Evolutionary conservation across 1,140 invertebrate genomes (phyloP).

Genomic region (Hormaphis cornu): DNA sequence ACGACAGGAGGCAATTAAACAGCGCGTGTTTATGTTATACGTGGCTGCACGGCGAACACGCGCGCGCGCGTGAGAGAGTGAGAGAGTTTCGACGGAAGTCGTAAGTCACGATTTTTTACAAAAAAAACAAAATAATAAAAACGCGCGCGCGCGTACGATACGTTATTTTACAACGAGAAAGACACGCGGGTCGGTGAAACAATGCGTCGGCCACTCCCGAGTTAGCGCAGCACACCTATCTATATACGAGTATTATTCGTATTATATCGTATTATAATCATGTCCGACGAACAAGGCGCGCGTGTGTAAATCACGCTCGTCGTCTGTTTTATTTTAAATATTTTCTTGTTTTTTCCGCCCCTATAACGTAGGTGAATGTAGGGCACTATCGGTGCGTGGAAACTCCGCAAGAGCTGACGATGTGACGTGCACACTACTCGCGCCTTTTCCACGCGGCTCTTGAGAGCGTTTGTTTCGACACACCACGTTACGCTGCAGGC

Average conservation of each 20-base stretch:
- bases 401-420: no score
- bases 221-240: background rate
- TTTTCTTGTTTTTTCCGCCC: background rate
- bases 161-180: background rate
- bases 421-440: no score
- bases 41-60: background rate
- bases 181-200: background rate
- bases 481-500: no score
- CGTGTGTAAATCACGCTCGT: conserved; percentile 7
- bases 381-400: no score
- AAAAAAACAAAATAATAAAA: background rate
- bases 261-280: no score
- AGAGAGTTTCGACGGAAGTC: background rate
- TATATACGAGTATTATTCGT: background rate
- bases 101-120: conserved; percentile 25
- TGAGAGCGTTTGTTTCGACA: no score
- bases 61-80: background rate
- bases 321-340: background rate
- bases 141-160: background rate
- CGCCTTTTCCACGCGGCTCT: no score
- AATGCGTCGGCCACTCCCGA: conserved; percentile 3
- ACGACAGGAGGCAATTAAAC: conserved; percentile 22
- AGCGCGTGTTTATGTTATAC: background rate
- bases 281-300: background rate
- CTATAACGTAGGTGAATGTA: no score